Percentiles rank a stretch among this genome's conserved stretches.
Evolutionary conservation across 1,140 invertebrate genomes (phyloP).

Genomic region (Macrocentrus cingulum): DNA sequence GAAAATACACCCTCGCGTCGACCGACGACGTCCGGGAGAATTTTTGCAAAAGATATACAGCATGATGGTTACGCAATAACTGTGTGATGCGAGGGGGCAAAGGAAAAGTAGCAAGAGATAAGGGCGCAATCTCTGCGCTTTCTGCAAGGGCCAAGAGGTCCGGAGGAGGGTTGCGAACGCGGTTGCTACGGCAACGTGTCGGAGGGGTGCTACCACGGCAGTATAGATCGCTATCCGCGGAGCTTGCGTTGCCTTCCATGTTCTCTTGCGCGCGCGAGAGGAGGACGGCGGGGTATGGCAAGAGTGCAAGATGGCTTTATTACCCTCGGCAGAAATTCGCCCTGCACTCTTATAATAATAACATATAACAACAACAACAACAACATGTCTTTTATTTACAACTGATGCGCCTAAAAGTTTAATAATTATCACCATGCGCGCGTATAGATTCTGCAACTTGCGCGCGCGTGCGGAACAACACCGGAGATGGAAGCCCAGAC

Average conservation of each 20-base stretch:
- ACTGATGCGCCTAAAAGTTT: no score
- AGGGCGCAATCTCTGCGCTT: slow-evolving; percentile 43
- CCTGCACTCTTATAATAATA: no score
- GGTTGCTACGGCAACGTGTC: slow-evolving; percentile 33
- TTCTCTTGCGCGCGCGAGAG: slow-evolving; percentile 22
- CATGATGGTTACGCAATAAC: background rate
- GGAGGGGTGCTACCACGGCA: slow-evolving; percentile 31
- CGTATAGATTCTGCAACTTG: no score
- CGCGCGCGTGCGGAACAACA: no score
- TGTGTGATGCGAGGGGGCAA: slow-evolving; percentile 21
- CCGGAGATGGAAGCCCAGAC: slow-evolving; percentile 58
- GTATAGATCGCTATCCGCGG: slow-evolving; percentile 36
- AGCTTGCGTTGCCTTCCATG: slow-evolving; percentile 31
- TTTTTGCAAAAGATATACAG: slow-evolving; percentile 25
- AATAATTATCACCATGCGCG: no score
- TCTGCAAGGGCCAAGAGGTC: slow-evolving; percentile 3
- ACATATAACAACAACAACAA: no score
- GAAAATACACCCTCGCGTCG: no score
- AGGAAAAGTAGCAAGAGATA: slow-evolving; percentile 33
- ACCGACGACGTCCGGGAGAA: no score
- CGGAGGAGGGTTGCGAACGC: slow-evolving; percentile 23
- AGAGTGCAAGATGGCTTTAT: slow-evolving; percentile 35
- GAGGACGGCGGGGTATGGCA: slow-evolving; percentile 8
- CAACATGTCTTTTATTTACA: no score
- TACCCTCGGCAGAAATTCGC: slow-evolving; percentile 27